Percentiles rank a stretch among this genome's conserved stretches.
Conservation (phyloP, 1,140 invertebrate genomes). For the Euglossa dilemma region DNA sequence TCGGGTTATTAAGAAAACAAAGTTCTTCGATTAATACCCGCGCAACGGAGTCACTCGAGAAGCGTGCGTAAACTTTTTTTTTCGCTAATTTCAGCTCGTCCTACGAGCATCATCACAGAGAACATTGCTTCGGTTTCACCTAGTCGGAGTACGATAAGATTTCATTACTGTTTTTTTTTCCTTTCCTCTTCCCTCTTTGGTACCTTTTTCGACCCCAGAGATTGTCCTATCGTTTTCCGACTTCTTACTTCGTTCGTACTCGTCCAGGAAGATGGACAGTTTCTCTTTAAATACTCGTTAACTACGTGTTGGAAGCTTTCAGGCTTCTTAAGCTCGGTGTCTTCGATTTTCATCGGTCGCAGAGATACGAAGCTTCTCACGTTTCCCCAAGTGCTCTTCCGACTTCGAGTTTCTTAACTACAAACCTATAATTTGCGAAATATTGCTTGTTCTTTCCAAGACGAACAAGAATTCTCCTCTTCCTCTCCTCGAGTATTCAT, state of each 20-base stretch:
- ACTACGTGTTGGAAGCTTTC: not conserved
- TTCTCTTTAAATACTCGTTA: not conserved
- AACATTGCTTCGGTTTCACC: conserved; percentile 1
- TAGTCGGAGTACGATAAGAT: conserved; percentile 15
- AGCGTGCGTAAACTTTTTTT: not conserved
- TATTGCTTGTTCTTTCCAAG: not conserved
- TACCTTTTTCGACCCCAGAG: not conserved
- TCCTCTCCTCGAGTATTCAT: not conserved
- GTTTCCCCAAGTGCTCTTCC: not conserved
- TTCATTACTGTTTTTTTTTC: not conserved
- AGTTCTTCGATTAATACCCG: not conserved
- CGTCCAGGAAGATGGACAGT: not conserved
- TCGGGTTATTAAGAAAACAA: not conserved
- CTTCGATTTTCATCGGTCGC: not conserved
- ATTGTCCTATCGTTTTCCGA: not conserved
- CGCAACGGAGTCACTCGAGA: conserved; percentile 6
- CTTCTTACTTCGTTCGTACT: not conserved
- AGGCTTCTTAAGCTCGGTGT: not conserved
- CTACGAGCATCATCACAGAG: conserved; percentile 20
- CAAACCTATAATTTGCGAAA: not conserved
- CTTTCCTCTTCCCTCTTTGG: not conserved
- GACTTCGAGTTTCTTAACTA: not conserved
- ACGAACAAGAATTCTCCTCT: conserved; percentile 1
- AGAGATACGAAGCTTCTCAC: conserved; percentile 6
- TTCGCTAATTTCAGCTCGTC: not conserved